These are phyloP conservation scores for Alviniconcha strummeri DNA, from an alignment of 2,888 invertebrate species.

Conservation along the genomic window DNA sequence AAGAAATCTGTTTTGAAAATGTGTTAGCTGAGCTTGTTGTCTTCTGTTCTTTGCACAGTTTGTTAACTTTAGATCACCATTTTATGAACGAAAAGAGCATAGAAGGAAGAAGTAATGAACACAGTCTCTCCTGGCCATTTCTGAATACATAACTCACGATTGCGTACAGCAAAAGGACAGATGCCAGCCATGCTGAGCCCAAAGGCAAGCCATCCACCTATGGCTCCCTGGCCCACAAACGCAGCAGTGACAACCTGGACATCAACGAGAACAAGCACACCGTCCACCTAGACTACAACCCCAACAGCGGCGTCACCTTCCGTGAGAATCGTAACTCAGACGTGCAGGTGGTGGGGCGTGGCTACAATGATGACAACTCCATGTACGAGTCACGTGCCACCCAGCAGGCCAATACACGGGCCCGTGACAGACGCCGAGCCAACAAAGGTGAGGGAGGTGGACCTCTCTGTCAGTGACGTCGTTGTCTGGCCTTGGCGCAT, in stretches of 20 bases:
- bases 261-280: constrained; percentile 30
- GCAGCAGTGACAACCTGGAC: constrained; percentile 13
- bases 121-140: too few relatives aligned
- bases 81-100: too few relatives aligned
- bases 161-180: constrained; percentile 8
- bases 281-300: constrained; percentile 62
- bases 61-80: too few relatives aligned
- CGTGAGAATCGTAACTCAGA: constrained; percentile 67
- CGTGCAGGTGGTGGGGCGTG: constrained; percentile 69
- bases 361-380: constrained; percentile 64
- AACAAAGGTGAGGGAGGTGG: constrained; percentile 48
- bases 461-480: background rate
- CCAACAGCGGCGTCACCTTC: constrained; percentile 68
- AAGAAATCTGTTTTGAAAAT: too few relatives aligned
- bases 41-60: too few relatives aligned
- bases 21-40: too few relatives aligned
- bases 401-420: constrained; percentile 44
- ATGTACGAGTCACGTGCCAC: constrained; percentile 38
- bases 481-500: background rate
- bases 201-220: constrained; percentile 54
- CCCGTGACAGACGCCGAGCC: constrained; percentile 50
- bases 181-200: constrained; percentile 52
- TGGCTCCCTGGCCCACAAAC: constrained; percentile 19
- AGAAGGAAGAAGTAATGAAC: too few relatives aligned
- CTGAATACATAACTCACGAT: too few relatives aligned